These are phyloP conservation scores for Montipora sp. DNA, from an alignment of 64 coral and sea anemone genomes.

Conservation along the genomic window DNA sequence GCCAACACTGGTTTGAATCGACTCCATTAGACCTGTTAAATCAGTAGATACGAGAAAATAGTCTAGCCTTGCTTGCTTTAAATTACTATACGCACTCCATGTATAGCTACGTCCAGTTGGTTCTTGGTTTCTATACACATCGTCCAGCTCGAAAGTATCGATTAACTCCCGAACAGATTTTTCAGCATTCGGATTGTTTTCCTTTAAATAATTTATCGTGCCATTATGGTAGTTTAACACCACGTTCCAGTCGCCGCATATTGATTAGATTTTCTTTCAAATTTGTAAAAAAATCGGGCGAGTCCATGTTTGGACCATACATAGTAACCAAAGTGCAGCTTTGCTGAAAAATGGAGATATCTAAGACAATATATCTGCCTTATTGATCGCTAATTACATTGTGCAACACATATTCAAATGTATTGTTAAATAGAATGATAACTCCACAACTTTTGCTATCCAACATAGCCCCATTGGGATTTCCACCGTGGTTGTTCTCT, in stretches of 20 bases:
- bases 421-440: too few relatives aligned
- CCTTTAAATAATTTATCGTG: conserved; percentile 16
- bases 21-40: not conserved
- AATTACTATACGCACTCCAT: not conserved
- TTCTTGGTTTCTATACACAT: not conserved
- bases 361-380: too few relatives aligned
- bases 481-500: too few relatives aligned
- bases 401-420: too few relatives aligned
- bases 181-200: conserved; percentile 15
- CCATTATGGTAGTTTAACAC: not conserved
- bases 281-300: not conserved
- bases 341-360: too few relatives aligned
- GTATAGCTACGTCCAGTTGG: not conserved
- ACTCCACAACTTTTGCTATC: too few relatives aligned
- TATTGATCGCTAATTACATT: too few relatives aligned
- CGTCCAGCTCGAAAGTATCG: not conserved
- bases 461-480: too few relatives aligned
- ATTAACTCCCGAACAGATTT: not conserved
- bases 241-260: conserved; percentile 31
- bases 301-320: not conserved
- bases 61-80: not conserved
- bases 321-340: too few relatives aligned
- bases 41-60: conserved; percentile 36
- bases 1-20: not conserved
- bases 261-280: conserved; percentile 7